A percentile compares a stretch with the other conserved stretches of the same genome.
phyloP scores from a whole-genome alignment of 2,888 invertebrate genomes.

The Eupithecia subumbrata region DNA sequence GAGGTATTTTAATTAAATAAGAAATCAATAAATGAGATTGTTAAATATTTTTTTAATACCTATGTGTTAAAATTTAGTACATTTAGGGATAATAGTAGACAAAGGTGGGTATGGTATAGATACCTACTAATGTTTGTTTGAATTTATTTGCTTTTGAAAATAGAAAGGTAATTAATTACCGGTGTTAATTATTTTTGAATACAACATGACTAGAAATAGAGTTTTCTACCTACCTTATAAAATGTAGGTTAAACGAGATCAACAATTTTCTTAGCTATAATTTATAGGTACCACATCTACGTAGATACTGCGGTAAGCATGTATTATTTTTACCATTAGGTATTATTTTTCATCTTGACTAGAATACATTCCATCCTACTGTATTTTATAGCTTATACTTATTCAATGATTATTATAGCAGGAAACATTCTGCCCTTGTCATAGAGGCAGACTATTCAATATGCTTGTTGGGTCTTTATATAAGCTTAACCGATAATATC shows the following conservation, averaged over 20 bases:
- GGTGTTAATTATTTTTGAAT: background rate
- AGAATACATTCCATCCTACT: background rate
- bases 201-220: background rate
- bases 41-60: background rate
- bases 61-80: too few species aligned
- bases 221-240: background rate
- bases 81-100: too few species aligned
- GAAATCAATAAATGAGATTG: background rate
- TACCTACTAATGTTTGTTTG: too few species aligned
- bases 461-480: background rate
- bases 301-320: too few species aligned
- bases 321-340: too few species aligned
- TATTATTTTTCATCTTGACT: background rate
- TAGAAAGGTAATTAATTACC: background rate
- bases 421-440: background rate
- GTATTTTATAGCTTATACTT: background rate
- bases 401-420: background rate
- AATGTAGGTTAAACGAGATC: background rate
- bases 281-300: background rate
- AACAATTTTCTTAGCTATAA: background rate
- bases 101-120: too few species aligned
- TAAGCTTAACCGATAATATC: constrained; percentile 66
- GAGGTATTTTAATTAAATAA: too few species aligned
- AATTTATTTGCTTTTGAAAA: background rate
- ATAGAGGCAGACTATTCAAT: background rate